Evolutionary conservation across 2,888 invertebrate species (phyloP).

Genomic region (Anoncus sp.): DNA sequence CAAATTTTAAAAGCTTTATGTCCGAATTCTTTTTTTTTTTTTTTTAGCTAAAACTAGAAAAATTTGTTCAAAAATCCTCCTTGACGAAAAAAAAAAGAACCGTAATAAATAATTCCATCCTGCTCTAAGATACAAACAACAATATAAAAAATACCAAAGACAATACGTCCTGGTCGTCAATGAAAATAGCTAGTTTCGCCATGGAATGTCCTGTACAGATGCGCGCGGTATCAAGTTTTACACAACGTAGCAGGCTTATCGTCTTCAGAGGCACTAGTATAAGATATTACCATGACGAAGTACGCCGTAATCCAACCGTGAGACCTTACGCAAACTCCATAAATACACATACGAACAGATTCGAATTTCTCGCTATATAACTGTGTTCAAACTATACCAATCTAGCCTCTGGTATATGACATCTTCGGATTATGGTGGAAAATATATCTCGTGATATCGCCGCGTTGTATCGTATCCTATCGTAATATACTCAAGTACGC

Average conservation of each 20-base stretch:
- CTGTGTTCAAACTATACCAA: background rate
- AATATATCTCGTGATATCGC: constrained; percentile 24
- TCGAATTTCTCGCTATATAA: constrained; percentile 35
- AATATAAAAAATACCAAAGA: background rate
- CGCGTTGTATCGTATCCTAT: constrained; percentile 44
- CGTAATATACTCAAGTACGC: constrained; percentile 53
- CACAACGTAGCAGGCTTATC: background rate
- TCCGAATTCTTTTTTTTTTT: no score
- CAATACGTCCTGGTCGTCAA: background rate
- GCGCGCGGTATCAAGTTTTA: constrained; percentile 1
- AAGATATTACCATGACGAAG: constrained; percentile 27
- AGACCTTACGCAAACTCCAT: constrained; percentile 14
- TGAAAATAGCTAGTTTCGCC: background rate
- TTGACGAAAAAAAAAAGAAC: no score
- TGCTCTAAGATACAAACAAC: no score
- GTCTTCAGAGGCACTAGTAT: constrained; percentile 7
- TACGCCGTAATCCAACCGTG: constrained; percentile 12
- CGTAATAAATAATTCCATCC: no score
- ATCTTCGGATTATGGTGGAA: constrained; percentile 37
- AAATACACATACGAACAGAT: constrained; percentile 20
- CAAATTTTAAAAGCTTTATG: no score
- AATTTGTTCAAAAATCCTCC: no score
- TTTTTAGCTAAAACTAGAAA: no score
- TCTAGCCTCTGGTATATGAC: constrained; percentile 26
- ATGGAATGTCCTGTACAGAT: background rate